A percentile compares a stretch with the other conserved stretches of the same genome.
phyloP scores from a whole-genome alignment of 2,113 vertebrate species.

The Tragelaphus imberbis region DNA sequence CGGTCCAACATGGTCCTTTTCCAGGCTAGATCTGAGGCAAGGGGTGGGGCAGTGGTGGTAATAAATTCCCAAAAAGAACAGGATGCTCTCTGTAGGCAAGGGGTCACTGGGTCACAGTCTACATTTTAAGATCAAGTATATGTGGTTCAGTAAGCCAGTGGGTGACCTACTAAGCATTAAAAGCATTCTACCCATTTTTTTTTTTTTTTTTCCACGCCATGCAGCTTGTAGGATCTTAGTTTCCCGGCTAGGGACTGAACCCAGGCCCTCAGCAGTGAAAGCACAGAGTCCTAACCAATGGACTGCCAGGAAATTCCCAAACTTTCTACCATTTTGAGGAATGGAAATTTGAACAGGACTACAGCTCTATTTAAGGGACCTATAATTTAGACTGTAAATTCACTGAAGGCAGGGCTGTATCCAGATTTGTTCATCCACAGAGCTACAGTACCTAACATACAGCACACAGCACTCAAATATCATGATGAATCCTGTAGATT shows the following conservation, averaged over 20 bases:
- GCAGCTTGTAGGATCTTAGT: not conserved
- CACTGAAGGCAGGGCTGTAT: not conserved
- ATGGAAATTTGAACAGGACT: not conserved
- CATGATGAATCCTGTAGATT: not conserved
- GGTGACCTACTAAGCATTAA: not conserved
- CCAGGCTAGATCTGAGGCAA: not conserved
- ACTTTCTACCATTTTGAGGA: not conserved
- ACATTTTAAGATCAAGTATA: not conserved
- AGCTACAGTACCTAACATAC: not conserved
- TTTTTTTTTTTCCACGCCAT: not conserved
- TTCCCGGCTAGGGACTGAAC: not conserved
- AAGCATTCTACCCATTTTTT: not conserved
- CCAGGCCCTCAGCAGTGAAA: not conserved
- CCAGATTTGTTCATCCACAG: not conserved
- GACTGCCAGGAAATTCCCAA: not conserved
- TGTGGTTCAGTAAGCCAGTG: not conserved
- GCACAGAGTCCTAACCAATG: not conserved
- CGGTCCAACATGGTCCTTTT: not conserved
- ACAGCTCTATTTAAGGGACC: not conserved
- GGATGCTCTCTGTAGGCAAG: too few species aligned
- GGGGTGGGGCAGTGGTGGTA: not conserved
- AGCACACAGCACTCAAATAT: not conserved
- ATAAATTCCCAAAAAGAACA: not conserved
- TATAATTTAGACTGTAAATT: not conserved
- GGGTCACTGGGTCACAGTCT: not conserved